Base-by-base conservation (phyloP, 2,888 invertebrate genomes). In the Polydrusus pterygomalis region DNA sequence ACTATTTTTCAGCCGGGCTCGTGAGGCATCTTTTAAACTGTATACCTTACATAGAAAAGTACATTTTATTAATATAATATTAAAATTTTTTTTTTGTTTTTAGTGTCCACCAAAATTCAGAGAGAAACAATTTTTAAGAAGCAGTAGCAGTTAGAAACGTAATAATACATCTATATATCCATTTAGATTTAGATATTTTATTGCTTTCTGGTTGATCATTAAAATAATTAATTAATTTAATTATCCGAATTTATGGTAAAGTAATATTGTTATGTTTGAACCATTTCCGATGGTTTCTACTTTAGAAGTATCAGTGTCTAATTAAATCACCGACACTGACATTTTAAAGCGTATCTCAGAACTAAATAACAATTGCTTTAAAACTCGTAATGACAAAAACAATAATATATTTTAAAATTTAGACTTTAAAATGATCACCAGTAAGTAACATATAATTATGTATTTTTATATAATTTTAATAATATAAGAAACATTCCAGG, bases 71-170 rank as follows among this genome's bases (percentile, higher is more conserved):
- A 25, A 25, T 25, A 49, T 15, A 17, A 54, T 8, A 68, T 64
- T 6, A 68, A 30, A 63, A 67, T 51, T 17, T 77, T 75, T 74
- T 73, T 83, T 79, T 81, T 80, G 83, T 79, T 88, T 88, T 20
- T 90, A 92, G 92, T 87, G 92, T 92, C 83, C 92, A 92, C 87
- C 91, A 92, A 88, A 92, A 91, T 86, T 89, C 91, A 84, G 90
- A 91, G 77, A 89, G 87, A 81, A 89, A 85, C 77, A 90, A 90
- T 87, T 91, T 89, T 86, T 91, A 89, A 89, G 87, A 40, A 69
- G 69, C 62, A 60, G 18, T 38, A 38, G 38, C 38, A 56, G 7
- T 34, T 8, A 15, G 15, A 60, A 60, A 60, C 17, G 15, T 20
- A 18, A 51, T 20, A 8, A 54, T 54, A 11, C 40, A 38, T 60